phyloP scores from a whole-genome alignment of 2,888 invertebrate genomes.

The Cryptus viduatorius region DNA sequence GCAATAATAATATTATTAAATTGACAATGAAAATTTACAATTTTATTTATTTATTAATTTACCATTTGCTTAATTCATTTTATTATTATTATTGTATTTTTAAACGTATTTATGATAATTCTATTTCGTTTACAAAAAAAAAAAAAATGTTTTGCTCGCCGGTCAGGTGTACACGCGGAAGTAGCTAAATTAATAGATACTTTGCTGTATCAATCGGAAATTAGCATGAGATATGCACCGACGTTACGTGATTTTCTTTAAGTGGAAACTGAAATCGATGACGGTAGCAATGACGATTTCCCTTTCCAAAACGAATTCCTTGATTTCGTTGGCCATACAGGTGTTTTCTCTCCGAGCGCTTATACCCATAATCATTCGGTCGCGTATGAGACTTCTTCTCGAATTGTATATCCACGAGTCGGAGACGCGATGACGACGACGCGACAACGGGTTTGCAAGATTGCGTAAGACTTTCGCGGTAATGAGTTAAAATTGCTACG shows the following conservation, averaged over 20 bases:
- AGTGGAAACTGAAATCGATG: not conserved
- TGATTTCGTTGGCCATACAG: slow-evolving; percentile 19
- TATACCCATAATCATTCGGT: not conserved
- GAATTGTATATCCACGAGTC: slow-evolving; percentile 2
- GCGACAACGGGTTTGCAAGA: slow-evolving; percentile 28
- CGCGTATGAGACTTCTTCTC: not conserved
- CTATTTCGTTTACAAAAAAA: not conserved
- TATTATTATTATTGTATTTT: too few relatives aligned
- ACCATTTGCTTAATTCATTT: too few relatives aligned
- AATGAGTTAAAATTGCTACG: slow-evolving; percentile 55
- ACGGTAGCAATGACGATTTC: not conserved
- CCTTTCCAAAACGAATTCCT: slow-evolving; percentile 32
- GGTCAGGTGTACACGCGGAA: not conserved
- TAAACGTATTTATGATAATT: too few relatives aligned
- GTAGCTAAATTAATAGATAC: not conserved
- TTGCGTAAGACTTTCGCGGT: slow-evolving; percentile 60
- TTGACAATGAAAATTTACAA: too few relatives aligned
- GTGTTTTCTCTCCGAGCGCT: slow-evolving; percentile 30
- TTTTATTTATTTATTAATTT: too few relatives aligned
- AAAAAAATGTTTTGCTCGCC: not conserved
- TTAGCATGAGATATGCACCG: not conserved
- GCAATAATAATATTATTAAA: too few relatives aligned
- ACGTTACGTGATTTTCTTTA: not conserved
- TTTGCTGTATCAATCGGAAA: slow-evolving; percentile 18
- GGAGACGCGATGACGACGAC: slow-evolving; percentile 11